These are phyloP conservation scores for Corvus moneduloides DNA, from an alignment of 2,113 vertebrate species.

Conservation along the genomic window DNA sequence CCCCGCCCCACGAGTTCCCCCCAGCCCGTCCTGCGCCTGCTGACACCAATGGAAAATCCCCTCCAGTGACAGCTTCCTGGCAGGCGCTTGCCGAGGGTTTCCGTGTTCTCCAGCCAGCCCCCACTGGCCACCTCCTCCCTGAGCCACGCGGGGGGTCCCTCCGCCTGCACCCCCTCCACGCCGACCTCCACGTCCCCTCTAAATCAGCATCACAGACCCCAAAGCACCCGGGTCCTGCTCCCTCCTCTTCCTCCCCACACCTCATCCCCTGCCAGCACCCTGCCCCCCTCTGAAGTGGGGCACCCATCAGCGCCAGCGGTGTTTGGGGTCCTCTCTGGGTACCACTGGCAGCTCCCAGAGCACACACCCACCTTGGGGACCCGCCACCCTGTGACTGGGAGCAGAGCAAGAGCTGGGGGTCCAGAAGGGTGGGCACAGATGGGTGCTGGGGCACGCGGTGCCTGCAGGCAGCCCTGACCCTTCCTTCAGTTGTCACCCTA, in stretches of 20 bases:
- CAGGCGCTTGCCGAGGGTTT: conserved; percentile 28
- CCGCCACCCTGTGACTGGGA: background rate
- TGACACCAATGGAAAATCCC: conserved; percentile 62
- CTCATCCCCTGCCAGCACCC: background rate
- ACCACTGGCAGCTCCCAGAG: background rate
- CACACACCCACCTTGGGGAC: background rate
- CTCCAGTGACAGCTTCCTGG: conserved; percentile 56
- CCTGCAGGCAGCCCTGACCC: background rate
- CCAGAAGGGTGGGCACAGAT: background rate
- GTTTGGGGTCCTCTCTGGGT: background rate
- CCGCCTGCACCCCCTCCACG: background rate
- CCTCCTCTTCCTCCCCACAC: background rate
- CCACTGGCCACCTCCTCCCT: background rate
- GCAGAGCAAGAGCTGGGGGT: background rate
- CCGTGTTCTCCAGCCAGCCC: conserved; percentile 29
- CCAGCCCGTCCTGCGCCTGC: background rate
- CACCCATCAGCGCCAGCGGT: background rate
- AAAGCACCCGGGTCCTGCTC: rapidly evolving
- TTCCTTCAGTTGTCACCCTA: background rate
- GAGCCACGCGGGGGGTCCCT: background rate
- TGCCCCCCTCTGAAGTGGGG: background rate
- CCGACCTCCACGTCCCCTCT: background rate
- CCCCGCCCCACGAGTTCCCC: background rate
- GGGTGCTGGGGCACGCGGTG: background rate
- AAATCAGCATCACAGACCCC: background rate